phyloP scores from a whole-genome alignment of 2,113 vertebrate species.

The Forbesichthys agassizii region DNA sequence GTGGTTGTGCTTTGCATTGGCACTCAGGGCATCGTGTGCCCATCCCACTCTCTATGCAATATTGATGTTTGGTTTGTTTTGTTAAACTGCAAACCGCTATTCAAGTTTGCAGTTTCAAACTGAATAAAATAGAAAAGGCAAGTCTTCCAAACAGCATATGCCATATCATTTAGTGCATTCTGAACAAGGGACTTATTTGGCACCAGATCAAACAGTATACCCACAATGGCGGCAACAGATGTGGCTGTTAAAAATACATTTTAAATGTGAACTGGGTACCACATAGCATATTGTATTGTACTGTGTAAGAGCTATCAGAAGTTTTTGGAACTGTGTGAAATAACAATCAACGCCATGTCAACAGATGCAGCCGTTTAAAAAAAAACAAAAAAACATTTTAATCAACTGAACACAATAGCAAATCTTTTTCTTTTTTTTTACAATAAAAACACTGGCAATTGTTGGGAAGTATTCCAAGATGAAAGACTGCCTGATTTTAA shows the following conservation, averaged over 20 bases:
- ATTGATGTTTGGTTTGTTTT: slow-evolving; percentile 9
- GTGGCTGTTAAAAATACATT: slow-evolving; percentile 75
- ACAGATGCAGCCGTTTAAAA: slow-evolving; percentile 58
- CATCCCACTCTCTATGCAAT: background rate
- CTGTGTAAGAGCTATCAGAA: slow-evolving; percentile 68
- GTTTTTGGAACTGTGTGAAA: slow-evolving; percentile 54
- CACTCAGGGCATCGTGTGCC: background rate
- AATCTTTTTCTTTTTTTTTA: background rate
- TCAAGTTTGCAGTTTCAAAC: slow-evolving; percentile 17
- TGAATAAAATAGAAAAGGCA: slow-evolving; percentile 29
- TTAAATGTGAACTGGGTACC: slow-evolving; percentile 72
- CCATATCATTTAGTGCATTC: slow-evolving; percentile 71
- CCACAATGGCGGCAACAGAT: slow-evolving; percentile 59
- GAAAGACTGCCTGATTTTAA: slow-evolving; percentile 40
- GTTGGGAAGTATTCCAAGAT: slow-evolving; percentile 59
- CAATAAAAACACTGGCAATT: background rate
- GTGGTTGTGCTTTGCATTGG: background rate
- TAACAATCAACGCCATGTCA: slow-evolving; percentile 49
- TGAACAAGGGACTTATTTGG: slow-evolving; percentile 71
- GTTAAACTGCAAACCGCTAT: slow-evolving; percentile 3
- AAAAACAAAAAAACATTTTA: slow-evolving; percentile 41
- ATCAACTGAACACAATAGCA: background rate
- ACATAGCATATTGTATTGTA: slow-evolving; percentile 72
- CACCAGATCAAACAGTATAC: slow-evolving; percentile 53
- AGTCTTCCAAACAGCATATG: slow-evolving; percentile 54